Base-by-base conservation (phyloP, 2,888 invertebrate genomes). In the Patella depressa region DNA sequence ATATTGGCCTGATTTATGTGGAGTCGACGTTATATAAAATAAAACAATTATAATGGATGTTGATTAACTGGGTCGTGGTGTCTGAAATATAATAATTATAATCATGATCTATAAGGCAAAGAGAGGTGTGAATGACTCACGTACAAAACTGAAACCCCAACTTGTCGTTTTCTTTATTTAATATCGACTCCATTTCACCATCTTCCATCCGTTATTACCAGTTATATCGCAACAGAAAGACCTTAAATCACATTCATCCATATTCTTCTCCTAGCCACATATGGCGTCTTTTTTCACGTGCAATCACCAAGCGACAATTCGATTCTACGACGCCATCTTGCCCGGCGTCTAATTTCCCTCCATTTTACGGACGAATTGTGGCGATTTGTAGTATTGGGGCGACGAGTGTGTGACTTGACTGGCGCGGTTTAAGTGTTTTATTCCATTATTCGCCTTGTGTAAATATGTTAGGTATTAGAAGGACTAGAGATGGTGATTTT, bases 271-370 rank as follows among this genome's bases (percentile, higher is more conserved):
- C 19, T 9, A 15, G n/a, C 19, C 65, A 65, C 65, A 65, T 65
- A 65, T 65, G 65, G 65, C 65, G 65, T 3, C n/a, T 65, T 65
- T 57, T 65, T 65, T 65, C 65, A 65, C 65, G 65, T 65, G n/a
- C 65, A 65, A 65, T 65, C 65, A 17, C 65, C 5, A 65, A 65
- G 65, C 65, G 65, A 65, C 65, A 65, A 65, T 65, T 65, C 65
- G 65, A 65, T 65, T 65, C 45, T 65, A n/a, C 19, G 65, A 65
- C 65, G 65, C 65, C 65, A 65, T 65, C n/a, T 65, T 65, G 65
- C n/a, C 65, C 19, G n/a, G n/a, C 65, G 65, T n/a, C 65, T 65
- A 65, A 65, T 65, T 65, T 19, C 65, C n/a, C 15, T 45, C 7
- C n/a, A 19, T 65, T 65, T 65, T 65, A n/a, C 65, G 65, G n/a